Base-by-base conservation (phyloP, 2,113 vertebrate genomes). In the Nothocercus julius region DNA sequence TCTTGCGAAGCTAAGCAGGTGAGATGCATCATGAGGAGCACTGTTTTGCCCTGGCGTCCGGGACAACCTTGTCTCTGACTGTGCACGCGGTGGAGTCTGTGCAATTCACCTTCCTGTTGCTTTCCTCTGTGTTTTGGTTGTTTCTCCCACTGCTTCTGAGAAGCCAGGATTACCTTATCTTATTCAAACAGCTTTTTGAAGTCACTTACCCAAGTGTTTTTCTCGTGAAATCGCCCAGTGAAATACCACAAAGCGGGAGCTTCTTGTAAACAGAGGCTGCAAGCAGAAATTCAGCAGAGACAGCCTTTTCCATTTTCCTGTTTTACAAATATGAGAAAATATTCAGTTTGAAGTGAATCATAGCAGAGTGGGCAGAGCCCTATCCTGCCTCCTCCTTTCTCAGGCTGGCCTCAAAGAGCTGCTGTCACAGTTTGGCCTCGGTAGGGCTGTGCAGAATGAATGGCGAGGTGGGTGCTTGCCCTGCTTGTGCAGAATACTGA, bases 361-460 rank as follows among this genome's bases (percentile, higher is more conserved):
- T 6, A 69, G 19, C 1, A 9, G 76, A 82, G 51, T 0, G 2
- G 17, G 38, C 11, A 66, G 22, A 0, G 4, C 8, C 38, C 72
- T 80, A 42, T 27, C 0, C 1, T 36, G 47, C 30, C 25, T 59
- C 32, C 25, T 54, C 28, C 28, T 67, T 59, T 34, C 0, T 0
- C 27, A 72, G 75, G 16, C 20, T 64, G 66, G 78, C 8, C 27
- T 72, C 25, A 36, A 63, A 81, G 38, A 51, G 8, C 2, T 2
- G 3, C 4, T 53, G 15, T 77, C 51, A 40, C 58, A 51, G 25
- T 85, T 93, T 83, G 0, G 0, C 38, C 16, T 83, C 72, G 6
- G 67, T 14, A 67, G 61, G 61, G 32, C 59, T 69, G 3, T 12
- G 11, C 19, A 83, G 79, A 70, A 53, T 69, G 68, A 86, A 62